Percentiles rank a stretch among this genome's conserved stretches.
Conservation (phyloP, 2,113 vertebrate species). For the Heptranchias perlo region DNA sequence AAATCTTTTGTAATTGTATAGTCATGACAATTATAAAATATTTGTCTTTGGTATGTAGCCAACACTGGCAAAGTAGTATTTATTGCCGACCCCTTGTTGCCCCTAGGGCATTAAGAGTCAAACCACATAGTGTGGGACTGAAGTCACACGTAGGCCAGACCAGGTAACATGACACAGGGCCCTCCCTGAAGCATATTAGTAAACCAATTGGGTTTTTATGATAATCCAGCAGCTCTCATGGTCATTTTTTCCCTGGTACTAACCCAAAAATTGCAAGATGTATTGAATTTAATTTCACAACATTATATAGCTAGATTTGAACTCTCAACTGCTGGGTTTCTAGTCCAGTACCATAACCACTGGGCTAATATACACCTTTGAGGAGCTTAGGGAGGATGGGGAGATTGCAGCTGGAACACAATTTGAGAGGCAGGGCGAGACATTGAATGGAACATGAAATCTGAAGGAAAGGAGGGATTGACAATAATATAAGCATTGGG, state of each 20-base stretch:
- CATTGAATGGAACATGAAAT: background rate
- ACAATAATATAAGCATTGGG: background rate
- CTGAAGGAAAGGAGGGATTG: background rate
- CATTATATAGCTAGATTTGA: background rate
- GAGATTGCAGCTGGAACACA: background rate
- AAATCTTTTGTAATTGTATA: background rate
- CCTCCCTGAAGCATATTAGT: background rate
- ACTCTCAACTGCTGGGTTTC: background rate
- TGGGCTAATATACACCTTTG: background rate
- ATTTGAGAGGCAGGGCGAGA: background rate
- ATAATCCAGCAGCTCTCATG: background rate
- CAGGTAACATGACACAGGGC: background rate
- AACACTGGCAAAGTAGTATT: background rate
- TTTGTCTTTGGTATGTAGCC: background rate
- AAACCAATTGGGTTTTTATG: background rate
- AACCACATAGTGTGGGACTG: background rate
- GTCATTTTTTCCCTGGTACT: background rate
- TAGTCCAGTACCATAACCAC: background rate
- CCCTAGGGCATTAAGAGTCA: background rate
- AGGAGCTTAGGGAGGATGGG: background rate
- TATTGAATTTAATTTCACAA: background rate
- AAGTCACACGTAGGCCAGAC: background rate
- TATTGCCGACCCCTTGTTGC: background rate
- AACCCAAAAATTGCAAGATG: background rate
- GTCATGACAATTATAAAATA: background rate